These are phyloP conservation scores for Pipistrellus nathusii DNA, from an alignment of 2,797 vertebrate genomes.

Conservation along the genomic window DNA sequence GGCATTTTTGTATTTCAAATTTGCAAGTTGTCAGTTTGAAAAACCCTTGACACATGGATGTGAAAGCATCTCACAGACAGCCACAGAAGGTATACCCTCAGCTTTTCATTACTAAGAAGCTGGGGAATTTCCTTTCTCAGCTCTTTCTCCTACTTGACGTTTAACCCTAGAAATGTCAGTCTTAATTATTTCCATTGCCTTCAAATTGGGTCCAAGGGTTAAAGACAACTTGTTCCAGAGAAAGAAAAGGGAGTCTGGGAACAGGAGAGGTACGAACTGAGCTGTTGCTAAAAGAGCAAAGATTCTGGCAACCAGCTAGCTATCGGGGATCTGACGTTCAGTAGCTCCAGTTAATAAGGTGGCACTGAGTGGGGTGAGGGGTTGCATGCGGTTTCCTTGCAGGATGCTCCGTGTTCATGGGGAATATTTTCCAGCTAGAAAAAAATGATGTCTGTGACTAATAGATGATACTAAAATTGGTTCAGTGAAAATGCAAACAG, in stretches of 20 bases:
- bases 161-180: conserved; percentile 91
- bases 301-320: neutral
- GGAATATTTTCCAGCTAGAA: neutral
- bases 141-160: conserved; percentile 89
- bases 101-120: conserved; percentile 90
- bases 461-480: neutral
- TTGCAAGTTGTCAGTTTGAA: conserved; percentile 93
- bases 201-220: conserved; percentile 85
- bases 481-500: neutral
- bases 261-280: conserved; percentile 20
- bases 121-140: conserved; percentile 90
- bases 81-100: conserved; percentile 90
- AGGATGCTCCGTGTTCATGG: neutral
- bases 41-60: conserved; percentile 91
- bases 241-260: neutral
- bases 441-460: neutral
- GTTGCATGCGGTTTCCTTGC: neutral
- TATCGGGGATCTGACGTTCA: neutral
- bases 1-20: conserved; percentile 93
- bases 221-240: conserved; percentile 84
- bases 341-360: neutral
- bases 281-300: conserved; percentile 6
- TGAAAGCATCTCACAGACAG: conserved; percentile 89
- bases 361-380: neutral
- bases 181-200: conserved; percentile 88